Conservation (phyloP, 2,888 invertebrate species). For the Cheiracanthium punctorium region DNA sequence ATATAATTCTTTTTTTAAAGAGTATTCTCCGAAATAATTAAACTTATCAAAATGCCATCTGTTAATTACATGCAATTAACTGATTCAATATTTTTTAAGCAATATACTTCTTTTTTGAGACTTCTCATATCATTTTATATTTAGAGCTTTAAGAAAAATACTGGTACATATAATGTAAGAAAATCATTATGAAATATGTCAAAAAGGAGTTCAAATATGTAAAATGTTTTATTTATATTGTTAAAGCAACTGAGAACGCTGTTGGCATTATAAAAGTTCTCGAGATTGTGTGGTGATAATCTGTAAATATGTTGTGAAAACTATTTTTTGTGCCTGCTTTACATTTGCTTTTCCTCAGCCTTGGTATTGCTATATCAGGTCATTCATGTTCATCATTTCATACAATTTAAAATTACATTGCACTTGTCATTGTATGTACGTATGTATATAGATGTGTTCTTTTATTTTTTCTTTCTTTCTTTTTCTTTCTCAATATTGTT, state of each 20-base stretch:
- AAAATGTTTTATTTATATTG: neutral
- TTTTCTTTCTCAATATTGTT: conserved; percentile 20
- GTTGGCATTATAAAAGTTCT: neutral
- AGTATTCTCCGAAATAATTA: too few relatives aligned
- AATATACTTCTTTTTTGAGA: too few relatives aligned
- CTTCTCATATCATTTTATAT: neutral
- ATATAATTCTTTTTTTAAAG: too few relatives aligned
- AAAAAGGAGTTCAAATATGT: too few relatives aligned
- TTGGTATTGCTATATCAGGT: neutral
- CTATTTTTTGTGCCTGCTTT: conserved; percentile 10
- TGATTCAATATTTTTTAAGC: too few relatives aligned
- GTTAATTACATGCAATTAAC: too few relatives aligned
- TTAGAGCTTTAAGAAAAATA: neutral
- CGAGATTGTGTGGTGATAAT: neutral
- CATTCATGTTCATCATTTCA: conserved; percentile 20
- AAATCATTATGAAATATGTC: too few relatives aligned
- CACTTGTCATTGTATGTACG: conserved; percentile 12
- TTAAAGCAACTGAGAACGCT: neutral
- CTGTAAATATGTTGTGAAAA: conserved; percentile 30
- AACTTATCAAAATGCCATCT: too few relatives aligned
- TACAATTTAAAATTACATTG: neutral
- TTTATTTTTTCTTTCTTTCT: too few relatives aligned
- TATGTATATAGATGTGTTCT: conserved; percentile 22
- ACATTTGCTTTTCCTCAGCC: neutral
- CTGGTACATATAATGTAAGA: too few relatives aligned